Evolutionary conservation across 2,888 invertebrate species (phyloP), one percentile per base, ranked within the genome.

Genomic region (Cerastis rubricosa): DNA sequence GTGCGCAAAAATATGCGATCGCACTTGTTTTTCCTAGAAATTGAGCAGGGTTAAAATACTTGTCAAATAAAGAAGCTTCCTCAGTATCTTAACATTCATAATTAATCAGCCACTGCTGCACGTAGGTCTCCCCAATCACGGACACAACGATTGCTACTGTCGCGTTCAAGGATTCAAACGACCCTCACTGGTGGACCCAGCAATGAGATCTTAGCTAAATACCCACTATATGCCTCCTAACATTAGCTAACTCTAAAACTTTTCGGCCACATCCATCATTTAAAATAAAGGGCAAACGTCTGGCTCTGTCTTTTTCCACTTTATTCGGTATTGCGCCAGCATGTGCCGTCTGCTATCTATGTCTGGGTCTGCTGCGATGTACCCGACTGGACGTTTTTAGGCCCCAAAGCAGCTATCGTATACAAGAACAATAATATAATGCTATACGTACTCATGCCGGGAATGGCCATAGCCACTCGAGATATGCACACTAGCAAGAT

Each of bases 401-500:
- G 19, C 9, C 19, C 17, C 9, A 19, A 59, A 59, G 29, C 29
- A 17, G 29, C 25, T 61, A 35, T 59, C 22, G 25, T 22, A 67
- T 49, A 40, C 22, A 49, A 17, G 29, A 71, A n/a, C 45, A 22
- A 14, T 64, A 64, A n/a, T 64, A 19, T 29, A 25, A 40, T 19
- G 35, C 7, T 49, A 35, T 71, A 97, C 97, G 95, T 96, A 99
- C 99, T 97, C 99, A 99, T 99, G 92, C 99, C 99, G 14, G 99
- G 99, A 43, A 98, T 93, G 0, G 99, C 99, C 99, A 99, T 99
- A 72, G 97, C 94, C 76, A 99, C 97, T 88, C 99, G 97, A 71
- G 99, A 99, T 8, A 99, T 90, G 75, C 99, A 98, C 11, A 99
- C 99, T 87, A 99, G 98, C 0, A 97, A 94, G 82, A 99, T 99